Evolutionary conservation across 2,797 vertebrate species (phyloP), one percentile per base, ranked within the genome.

Genomic region (Denticeps clupeoides): DNA sequence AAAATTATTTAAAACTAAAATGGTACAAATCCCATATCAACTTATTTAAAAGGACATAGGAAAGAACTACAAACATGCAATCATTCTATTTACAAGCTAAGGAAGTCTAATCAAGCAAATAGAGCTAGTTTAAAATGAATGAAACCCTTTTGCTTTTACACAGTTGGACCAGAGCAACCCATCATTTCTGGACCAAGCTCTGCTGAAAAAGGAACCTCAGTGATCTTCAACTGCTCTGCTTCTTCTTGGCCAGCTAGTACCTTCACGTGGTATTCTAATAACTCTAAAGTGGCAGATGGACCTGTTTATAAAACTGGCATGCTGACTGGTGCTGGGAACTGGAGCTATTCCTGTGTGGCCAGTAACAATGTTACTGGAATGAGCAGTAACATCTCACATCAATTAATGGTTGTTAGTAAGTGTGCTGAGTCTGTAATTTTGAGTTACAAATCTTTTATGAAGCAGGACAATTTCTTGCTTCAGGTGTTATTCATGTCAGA

Each of bases 371-470:
- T 81, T 51, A 81, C 76, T 1, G 26, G 12, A 19, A 41, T n/a
- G 10, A 75, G 41, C 25, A 68, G 28, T 52, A 65, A 27, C 24
- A 53, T 1, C 7, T 55, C 48, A 9, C 61, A 1, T 1, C 53
- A 19, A 12, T 57, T 85, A 32, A 69, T 43, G 4, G 73, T 83
- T 12, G 58, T 74, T 2, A 63, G 82, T 85, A 63, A 70, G 71
- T 16, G 45, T 33, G 12, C n/a, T 43, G n/a, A 7, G 10, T 24
- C 3, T 10, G 18, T 10, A 21, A 2, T 4, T 23, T 5, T 13
- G 4, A 42, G 10, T 35, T 16, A 26, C 13, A 22, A n/a, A 13
- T 26, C 8, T 28, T 16, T 10, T 40, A 10, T 4, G n/a, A 53
- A 25, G 5, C 12, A 5, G 12, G 5, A 15, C 18, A 15, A 11